phyloP scores from a whole-genome alignment of 2,888 invertebrate species.

The Antheraea yamamai region DNA sequence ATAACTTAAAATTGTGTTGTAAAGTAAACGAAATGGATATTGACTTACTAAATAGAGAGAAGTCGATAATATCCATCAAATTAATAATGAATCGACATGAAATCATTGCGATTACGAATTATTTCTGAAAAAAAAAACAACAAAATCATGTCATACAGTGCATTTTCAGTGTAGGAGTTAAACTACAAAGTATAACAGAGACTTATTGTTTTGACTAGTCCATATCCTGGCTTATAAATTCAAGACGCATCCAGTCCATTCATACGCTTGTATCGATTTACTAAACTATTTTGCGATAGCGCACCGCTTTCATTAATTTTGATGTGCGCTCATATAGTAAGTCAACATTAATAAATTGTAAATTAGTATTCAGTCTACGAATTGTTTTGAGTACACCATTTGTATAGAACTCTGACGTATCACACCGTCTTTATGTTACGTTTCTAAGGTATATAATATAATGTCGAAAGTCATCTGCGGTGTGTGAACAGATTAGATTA shows the following conservation, averaged over 20 bases:
- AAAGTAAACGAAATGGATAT: background rate
- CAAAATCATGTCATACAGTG: background rate
- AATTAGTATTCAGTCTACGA: conserved; percentile 2
- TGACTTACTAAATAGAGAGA: background rate
- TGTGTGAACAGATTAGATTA: conserved; percentile 7
- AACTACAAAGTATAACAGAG: background rate
- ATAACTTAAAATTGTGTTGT: background rate
- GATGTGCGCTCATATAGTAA: background rate
- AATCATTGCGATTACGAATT: no score
- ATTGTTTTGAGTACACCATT: conserved; percentile 1
- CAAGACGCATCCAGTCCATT: background rate
- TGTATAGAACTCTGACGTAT: background rate
- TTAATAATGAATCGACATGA: background rate
- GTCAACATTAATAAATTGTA: background rate
- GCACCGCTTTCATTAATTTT: background rate
- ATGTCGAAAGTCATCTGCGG: conserved; percentile 2
- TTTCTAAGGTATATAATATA: background rate
- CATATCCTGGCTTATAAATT: background rate
- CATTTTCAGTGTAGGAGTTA: background rate
- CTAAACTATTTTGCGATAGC: background rate
- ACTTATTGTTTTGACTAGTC: background rate
- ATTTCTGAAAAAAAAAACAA: background rate
- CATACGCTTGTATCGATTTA: background rate
- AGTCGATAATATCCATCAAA: background rate
- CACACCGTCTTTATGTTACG: background rate